phyloP scores from a whole-genome alignment of 2,797 vertebrate species.

The Myotis planiceps region DNA sequence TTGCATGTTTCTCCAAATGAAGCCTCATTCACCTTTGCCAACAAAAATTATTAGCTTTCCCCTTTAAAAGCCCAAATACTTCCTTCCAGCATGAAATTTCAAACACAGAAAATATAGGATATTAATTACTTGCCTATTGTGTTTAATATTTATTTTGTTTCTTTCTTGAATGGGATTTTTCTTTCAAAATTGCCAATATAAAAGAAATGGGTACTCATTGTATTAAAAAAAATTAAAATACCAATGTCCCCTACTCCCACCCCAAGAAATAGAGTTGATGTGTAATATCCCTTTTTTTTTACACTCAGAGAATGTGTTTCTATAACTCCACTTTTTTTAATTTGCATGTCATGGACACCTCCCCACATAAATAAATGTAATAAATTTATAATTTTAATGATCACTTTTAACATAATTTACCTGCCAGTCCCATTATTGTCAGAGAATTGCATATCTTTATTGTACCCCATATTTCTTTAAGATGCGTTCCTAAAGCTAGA shows the following conservation, averaged over 20 bases:
- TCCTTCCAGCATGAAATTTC: not conserved
- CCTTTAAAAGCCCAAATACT: not conserved
- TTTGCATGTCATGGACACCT: not conserved
- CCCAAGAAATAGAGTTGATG: not conserved
- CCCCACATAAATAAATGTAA: not conserved
- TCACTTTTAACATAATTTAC: not conserved
- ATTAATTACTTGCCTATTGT: not conserved
- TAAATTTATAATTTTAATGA: not conserved
- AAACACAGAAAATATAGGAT: not conserved
- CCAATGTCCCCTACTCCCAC: not conserved
- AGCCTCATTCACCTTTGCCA: not conserved
- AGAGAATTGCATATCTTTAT: not conserved
- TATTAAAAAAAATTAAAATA: not conserved
- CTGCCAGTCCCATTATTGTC: not conserved
- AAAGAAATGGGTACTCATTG: not conserved
- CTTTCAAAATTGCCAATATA: not conserved
- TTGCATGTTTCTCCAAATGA: not conserved
- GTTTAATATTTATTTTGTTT: not conserved
- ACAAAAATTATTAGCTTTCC: not conserved
- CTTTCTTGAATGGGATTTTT: not conserved
- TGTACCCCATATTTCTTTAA: not conserved
- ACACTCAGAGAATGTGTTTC: not conserved
- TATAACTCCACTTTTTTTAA: not conserved
- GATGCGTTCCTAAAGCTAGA: not conserved
- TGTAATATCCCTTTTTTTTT: not conserved